phyloP scores from a whole-genome alignment of 1,140 invertebrate species.

The Gonatopus flavifemur region DNA sequence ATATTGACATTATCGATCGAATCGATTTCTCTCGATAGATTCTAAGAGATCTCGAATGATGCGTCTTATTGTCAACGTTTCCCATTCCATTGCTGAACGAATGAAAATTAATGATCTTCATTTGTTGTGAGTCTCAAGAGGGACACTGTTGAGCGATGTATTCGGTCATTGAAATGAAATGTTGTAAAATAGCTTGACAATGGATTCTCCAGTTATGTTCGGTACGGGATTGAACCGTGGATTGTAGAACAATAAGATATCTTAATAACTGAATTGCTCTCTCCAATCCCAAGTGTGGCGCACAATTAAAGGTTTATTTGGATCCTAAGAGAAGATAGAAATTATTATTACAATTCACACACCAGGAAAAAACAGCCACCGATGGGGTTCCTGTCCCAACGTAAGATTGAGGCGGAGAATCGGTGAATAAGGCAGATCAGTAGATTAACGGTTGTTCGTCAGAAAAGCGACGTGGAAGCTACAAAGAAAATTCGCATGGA shows the following conservation, averaged over 20 bases:
- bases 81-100: constrained; percentile 54
- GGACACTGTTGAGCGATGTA: too few relatives aligned
- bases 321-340: constrained; percentile 49
- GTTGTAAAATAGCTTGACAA: constrained; percentile 58
- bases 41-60: too few relatives aligned
- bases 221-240: constrained; percentile 64
- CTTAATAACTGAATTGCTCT: constrained; percentile 77
- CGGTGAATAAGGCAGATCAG: too few relatives aligned
- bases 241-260: constrained; percentile 77
- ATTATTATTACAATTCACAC: too few relatives aligned
- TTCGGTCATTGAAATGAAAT: constrained; percentile 75
- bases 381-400: neutral
- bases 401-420: too few relatives aligned
- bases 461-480: too few relatives aligned
- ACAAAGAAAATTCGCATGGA: too few relatives aligned
- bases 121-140: constrained; percentile 74
- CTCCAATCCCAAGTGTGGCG: constrained; percentile 83
- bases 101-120: constrained; percentile 55
- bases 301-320: constrained; percentile 62
- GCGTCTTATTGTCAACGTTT: too few relatives aligned
- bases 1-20: too few relatives aligned
- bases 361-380: neutral
- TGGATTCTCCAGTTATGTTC: constrained; percentile 24
- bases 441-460: too few relatives aligned
- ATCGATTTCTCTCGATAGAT: too few relatives aligned